phyloP scores from a whole-genome alignment of 2,113 vertebrate species.

The Chinchilla lanigera region DNA sequence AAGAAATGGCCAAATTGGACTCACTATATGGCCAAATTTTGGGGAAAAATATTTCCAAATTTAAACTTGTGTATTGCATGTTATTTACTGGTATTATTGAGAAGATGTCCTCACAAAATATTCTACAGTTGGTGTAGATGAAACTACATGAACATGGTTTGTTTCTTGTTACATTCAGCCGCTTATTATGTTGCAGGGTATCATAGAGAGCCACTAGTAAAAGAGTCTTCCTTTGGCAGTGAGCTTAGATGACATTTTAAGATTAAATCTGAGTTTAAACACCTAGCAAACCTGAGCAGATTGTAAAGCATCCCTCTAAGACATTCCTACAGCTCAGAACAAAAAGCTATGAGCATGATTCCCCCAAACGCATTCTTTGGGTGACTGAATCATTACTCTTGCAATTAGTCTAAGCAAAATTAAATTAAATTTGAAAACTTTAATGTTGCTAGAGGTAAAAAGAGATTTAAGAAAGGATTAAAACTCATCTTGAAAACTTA shows the following conservation, averaged over 20 bases:
- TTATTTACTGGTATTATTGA: constrained; percentile 30
- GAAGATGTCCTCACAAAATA: not conserved
- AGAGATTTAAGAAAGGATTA: constrained; percentile 43
- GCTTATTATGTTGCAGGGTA: not conserved
- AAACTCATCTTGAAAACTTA: constrained; percentile 30
- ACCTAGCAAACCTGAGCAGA: constrained; percentile 43
- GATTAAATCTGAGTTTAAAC: constrained; percentile 48
- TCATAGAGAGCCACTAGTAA: not conserved
- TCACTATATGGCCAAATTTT: not conserved
- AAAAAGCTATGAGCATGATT: constrained; percentile 47
- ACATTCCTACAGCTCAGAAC: constrained; percentile 4
- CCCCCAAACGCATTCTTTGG: constrained; percentile 16
- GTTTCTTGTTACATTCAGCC: constrained; percentile 28
- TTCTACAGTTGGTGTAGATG: not conserved
- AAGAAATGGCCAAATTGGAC: constrained; percentile 1
- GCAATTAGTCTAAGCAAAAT: constrained; percentile 62
- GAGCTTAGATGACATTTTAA: constrained; percentile 45
- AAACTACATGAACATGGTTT: not conserved
- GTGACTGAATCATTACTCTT: constrained; percentile 47
- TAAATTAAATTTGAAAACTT: constrained; percentile 51
- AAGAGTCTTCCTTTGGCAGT: constrained; percentile 25
- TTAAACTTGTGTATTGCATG: not conserved
- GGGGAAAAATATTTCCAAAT: not conserved
- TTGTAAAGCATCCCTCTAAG: constrained; percentile 37
- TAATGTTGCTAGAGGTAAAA: not conserved